Base-by-base conservation (phyloP, 2,113 vertebrate genomes). In the Toxotes chatareus region DNA sequence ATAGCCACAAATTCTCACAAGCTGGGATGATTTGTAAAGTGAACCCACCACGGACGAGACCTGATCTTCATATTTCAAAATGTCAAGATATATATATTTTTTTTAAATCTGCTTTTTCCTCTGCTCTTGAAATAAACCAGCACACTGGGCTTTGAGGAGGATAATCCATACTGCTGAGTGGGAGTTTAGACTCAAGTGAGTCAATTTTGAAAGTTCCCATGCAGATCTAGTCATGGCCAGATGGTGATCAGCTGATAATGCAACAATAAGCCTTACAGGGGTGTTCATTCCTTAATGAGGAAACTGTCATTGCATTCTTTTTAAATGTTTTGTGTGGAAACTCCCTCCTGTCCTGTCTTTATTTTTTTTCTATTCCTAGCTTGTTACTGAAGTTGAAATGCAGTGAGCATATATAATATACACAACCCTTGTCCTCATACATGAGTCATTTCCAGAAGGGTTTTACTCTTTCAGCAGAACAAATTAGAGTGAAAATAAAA, bases 91-190 rank as follows among this genome's bases (percentile, higher is more conserved):
- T 67, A 27, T 27, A 27, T 27, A 27, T 27, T 27, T 27, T 27
- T 61, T 82, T 49, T 36, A 68, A 73, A 81, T 62, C 5, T 17
- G 36, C 38, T 17, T 71, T 76, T 64, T 53, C 51, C 27, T 31
- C 11, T 27, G 14, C 12, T 69, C 21, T 73, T 64, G 62, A 70
- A 70, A 65, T 53, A 31, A 23, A 59, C 0, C 38, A 51, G 38
- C 7, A 23, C n/a, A 4, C 27, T 42, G 72, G 74, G 27, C 63
- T 70, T 14, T 36, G 61, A 66, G 47, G 60, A 46, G 27, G 42
- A 73, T 80, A 51, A 77, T 40, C 44, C 64, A 68, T 19, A 55
- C 34, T 1, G 57, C 75, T 32, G 66, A 87, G 76, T 73, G 78
- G 51, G 63, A 69, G 84, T 78, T 3, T 34, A 44, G 62, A 53